Conservation (phyloP, 2,797 vertebrate species). For the Hippoglossus hippoglossus region DNA sequence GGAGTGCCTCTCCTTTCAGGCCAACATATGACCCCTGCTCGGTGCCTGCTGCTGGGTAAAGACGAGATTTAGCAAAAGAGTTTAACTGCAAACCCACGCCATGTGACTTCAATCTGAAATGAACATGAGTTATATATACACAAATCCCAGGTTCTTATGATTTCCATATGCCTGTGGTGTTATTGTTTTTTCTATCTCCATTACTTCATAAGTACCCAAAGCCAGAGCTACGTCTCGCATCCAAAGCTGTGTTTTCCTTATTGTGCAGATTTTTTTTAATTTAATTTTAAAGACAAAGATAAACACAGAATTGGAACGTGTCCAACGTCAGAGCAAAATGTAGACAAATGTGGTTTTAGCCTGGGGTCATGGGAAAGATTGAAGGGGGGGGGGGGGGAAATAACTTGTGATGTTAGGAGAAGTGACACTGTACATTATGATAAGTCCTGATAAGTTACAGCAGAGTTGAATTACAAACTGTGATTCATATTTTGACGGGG, state of each 20-base stretch:
- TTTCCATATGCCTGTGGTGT: slow-evolving; percentile 84
- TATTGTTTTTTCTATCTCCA: slow-evolving; percentile 79
- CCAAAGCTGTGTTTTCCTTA: slow-evolving; percentile 52
- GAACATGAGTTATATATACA: slow-evolving; percentile 79
- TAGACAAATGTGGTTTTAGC: slow-evolving; percentile 44
- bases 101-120: slow-evolving; percentile 80
- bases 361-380: slow-evolving; percentile 42
- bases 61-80: slow-evolving; percentile 72
- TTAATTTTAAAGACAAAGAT: slow-evolving; percentile 62
- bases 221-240: slow-evolving; percentile 46
- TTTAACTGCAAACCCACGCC: slow-evolving; percentile 70
- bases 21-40: slow-evolving; percentile 65
- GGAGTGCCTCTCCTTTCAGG: slow-evolving; percentile 51
- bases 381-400: slow-evolving; percentile 21
- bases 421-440: slow-evolving; percentile 32
- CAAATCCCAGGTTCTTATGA: slow-evolving; percentile 77
- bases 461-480: slow-evolving; percentile 37
- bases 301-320: slow-evolving; percentile 56
- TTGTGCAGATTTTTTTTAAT: slow-evolving; percentile 32
- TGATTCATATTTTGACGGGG: slow-evolving; percentile 47
- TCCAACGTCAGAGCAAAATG: slow-evolving; percentile 53
- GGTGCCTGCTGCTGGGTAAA: slow-evolving; percentile 70
- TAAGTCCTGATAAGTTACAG: slow-evolving; percentile 32
- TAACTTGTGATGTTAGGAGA: slow-evolving; percentile 27
- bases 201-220: slow-evolving; percentile 74